phyloP scores from a whole-genome alignment of 2,888 invertebrate genomes.

The Andrena flavipes region DNA sequence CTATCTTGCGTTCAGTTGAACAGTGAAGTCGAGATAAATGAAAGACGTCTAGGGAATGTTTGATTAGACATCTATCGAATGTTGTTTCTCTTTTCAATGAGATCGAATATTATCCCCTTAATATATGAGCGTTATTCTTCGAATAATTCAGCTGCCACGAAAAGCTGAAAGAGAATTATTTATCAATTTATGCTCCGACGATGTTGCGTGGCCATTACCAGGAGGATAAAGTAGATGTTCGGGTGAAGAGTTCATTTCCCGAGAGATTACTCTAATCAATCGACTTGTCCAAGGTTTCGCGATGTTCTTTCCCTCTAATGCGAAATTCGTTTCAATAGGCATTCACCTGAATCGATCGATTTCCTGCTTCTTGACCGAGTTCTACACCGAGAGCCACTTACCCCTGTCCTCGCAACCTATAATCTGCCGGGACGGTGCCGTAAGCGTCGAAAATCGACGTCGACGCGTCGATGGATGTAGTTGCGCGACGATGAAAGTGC shows the following conservation, averaged over 20 bases:
- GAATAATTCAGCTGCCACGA: too few species aligned
- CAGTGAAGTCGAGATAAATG: not conserved
- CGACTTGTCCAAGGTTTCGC: not conserved
- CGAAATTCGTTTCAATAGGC: not conserved
- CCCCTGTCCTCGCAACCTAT: not conserved
- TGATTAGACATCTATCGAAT: too few species aligned
- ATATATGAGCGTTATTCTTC: too few species aligned
- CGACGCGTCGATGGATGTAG: constrained; percentile 54
- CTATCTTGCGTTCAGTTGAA: not conserved
- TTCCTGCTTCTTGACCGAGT: constrained; percentile 28
- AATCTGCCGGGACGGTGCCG: constrained; percentile 25
- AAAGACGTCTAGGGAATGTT: not conserved
- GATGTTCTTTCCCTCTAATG: not conserved
- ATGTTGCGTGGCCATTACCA: not conserved
- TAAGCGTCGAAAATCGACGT: constrained; percentile 56
- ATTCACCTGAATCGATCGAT: constrained; percentile 16
- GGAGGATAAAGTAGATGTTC: not conserved
- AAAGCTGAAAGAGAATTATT: too few species aligned
- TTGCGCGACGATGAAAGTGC: constrained; percentile 39
- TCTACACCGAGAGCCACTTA: constrained; percentile 13
- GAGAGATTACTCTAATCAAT: not conserved
- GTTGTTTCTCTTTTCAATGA: too few species aligned
- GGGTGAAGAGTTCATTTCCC: not conserved
- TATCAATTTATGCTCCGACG: not conserved
- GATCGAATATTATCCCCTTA: too few species aligned